These are phyloP conservation scores for Lobophora halterata DNA, from an alignment of 2,888 invertebrate genomes.

Conservation along the genomic window DNA sequence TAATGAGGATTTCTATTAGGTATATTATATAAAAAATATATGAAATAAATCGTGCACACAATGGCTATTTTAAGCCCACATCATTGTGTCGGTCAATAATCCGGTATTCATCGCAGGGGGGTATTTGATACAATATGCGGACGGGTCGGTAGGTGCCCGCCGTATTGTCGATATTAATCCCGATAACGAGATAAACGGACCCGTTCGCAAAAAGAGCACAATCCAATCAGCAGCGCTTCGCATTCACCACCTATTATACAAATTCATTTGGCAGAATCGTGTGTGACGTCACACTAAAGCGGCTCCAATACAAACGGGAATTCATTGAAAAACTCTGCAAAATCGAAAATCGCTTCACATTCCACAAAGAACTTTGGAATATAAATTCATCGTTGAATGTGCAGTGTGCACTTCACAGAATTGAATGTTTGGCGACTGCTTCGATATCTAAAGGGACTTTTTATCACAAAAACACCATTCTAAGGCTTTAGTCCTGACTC, in stretches of 20 bases:
- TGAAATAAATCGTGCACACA: too few relatives aligned
- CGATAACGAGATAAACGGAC: constrained; percentile 17
- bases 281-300: constrained; percentile 13
- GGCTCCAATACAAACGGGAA: background rate
- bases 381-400: too few relatives aligned
- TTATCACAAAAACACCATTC: too few relatives aligned
- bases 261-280: constrained; percentile 12
- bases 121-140: too few relatives aligned
- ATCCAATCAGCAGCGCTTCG: constrained; percentile 15
- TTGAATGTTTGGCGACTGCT: too few relatives aligned
- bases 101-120: background rate
- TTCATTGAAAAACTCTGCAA: constrained; percentile 1
- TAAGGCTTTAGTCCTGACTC: too few relatives aligned
- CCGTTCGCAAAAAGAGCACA: constrained; percentile 7
- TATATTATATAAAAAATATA: too few relatives aligned
- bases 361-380: background rate
- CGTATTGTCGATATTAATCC: constrained; percentile 13
- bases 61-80: too few relatives aligned
- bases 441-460: too few relatives aligned
- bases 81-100: too few relatives aligned
- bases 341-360: background rate
- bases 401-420: too few relatives aligned
- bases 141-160: background rate
- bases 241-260: constrained; percentile 10
- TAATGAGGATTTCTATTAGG: too few relatives aligned